Percentiles rank a stretch among this genome's conserved stretches.
These are phyloP conservation scores for Doryteuthis pealeii DNA, from an alignment of 1,140 invertebrate species.

Conservation along the genomic window DNA sequence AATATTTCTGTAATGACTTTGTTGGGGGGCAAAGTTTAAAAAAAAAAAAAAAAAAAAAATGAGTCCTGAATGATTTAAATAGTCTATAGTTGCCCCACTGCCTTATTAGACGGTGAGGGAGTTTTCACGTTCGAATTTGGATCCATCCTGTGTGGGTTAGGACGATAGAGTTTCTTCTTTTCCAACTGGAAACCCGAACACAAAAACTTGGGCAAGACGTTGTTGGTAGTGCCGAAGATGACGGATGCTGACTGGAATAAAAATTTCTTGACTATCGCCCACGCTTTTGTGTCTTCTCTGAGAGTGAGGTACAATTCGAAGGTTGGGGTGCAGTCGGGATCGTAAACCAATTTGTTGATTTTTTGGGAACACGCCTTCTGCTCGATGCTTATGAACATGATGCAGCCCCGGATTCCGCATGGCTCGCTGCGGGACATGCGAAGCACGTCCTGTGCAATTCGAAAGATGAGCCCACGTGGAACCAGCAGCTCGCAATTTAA, in stretches of 20 bases:
- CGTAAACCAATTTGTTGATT: slow-evolving; percentile 74
- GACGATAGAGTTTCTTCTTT: slow-evolving; percentile 82
- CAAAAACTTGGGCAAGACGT: slow-evolving; percentile 80
- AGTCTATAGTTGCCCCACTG: too few species aligned
- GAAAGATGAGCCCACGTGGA: slow-evolving; percentile 74
- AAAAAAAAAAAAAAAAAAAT: too few species aligned
- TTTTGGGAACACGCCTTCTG: slow-evolving; percentile 35
- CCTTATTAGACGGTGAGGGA: not conserved
- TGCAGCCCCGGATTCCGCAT: slow-evolving; percentile 70
- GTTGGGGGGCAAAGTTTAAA: too few species aligned
- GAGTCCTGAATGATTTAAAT: too few species aligned
- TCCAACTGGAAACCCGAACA: slow-evolving; percentile 79
- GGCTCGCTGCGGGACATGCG: slow-evolving; percentile 81
- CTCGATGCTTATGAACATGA: slow-evolving; percentile 53
- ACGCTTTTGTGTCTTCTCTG: slow-evolving; percentile 74
- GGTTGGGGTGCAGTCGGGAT: slow-evolving; percentile 79
- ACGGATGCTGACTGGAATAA: slow-evolving; percentile 33
- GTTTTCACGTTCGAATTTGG: not conserved
- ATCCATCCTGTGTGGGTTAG: slow-evolving; percentile 10
- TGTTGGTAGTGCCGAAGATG: slow-evolving; percentile 72
- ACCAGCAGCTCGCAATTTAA: slow-evolving; percentile 79
- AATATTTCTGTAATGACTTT: too few species aligned
- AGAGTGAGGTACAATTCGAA: slow-evolving; percentile 83
- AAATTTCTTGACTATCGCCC: slow-evolving; percentile 74
- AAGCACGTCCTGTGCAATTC: slow-evolving; percentile 75